Evolutionary conservation across 2,797 vertebrate species (phyloP), one percentile per base, ranked within the genome.

Genomic region (Otolemur crassicaudatus): DNA sequence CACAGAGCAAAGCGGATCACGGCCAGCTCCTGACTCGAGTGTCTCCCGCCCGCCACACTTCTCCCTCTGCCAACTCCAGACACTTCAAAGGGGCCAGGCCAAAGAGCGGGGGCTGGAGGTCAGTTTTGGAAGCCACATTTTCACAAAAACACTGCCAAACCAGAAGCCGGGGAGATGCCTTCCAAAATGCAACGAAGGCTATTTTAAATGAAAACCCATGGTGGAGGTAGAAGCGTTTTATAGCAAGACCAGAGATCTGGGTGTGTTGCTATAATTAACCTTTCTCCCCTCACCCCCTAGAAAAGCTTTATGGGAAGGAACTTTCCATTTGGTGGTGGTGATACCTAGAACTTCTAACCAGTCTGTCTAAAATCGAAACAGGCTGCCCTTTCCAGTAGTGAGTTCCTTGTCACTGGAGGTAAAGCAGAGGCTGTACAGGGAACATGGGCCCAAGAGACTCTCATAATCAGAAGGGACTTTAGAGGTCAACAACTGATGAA

Each of bases 1-100:
- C 96, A 77, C 94, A 90, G 95, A 97, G 97, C 80, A 96, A 77
- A 98, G 96, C 75, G n/a, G 97, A 94, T 97, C 91, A 92, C 40
- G 7, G 92, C 96, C 91, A 95, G 96, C 93, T 97, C 92, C 91
- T n/a, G 16, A 94, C 88, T 80, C 73, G 76, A 87, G 88, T 7
- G 1, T 92, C 97, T 95, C 90, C 61, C 12, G 13, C 53, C 31
- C 56, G 37, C 80, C 13, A 70, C 29, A 0, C 34, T 27, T 31
- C 70, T 85, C 92, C 85, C 93, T 90, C 72, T 67, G 85, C 95
- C 91, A 96, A 79, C 37, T 85, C 49, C 91, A 95, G 92, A 82
- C 7, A 29, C 87, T 63, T 69, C 29, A 11, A 92, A 63, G 70
- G 91, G 65, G 77, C 34, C 31, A 0, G 81, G 89, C 86, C 94